Percentiles rank a stretch among this genome's conserved stretches.
phyloP scores from a whole-genome alignment of 2,113 vertebrate genomes.

The Apus apus region DNA sequence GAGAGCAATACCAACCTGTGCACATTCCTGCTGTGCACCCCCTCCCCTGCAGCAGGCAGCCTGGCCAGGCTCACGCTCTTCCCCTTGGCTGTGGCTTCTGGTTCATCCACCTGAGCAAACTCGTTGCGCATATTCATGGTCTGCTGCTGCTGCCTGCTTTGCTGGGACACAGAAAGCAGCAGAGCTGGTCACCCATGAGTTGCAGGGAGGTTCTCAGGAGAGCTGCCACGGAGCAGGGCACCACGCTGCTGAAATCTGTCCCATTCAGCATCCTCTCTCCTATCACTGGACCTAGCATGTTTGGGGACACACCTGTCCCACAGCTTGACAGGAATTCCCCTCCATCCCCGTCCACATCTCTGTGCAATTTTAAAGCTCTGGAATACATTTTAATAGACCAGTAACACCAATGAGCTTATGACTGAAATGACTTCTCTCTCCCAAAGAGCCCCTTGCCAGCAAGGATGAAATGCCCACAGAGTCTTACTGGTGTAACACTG shows the following conservation, averaged over 20 bases:
- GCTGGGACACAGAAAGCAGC: background rate
- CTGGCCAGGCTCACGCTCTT: background rate
- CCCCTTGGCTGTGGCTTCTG: background rate
- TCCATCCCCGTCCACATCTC: background rate
- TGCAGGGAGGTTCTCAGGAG: background rate
- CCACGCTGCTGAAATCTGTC: background rate
- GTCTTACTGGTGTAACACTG: background rate
- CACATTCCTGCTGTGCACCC: background rate
- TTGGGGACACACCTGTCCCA: background rate
- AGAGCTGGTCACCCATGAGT: rapidly evolving
- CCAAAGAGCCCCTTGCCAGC: background rate
- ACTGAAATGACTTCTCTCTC: background rate
- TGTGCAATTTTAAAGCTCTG: background rate
- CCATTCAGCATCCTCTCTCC: background rate
- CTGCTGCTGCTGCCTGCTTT: background rate
- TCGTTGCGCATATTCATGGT: rapidly evolving
- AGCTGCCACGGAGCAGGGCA: background rate
- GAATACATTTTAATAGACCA: background rate
- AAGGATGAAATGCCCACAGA: background rate
- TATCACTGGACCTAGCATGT: background rate
- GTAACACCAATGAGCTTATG: background rate
- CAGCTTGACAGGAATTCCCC: rapidly evolving
- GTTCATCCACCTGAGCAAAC: background rate
- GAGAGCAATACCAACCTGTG: background rate
- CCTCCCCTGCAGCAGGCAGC: background rate